Evolutionary conservation across 2,888 invertebrate genomes (phyloP).

Genomic region (Notodonta ziczac): DNA sequence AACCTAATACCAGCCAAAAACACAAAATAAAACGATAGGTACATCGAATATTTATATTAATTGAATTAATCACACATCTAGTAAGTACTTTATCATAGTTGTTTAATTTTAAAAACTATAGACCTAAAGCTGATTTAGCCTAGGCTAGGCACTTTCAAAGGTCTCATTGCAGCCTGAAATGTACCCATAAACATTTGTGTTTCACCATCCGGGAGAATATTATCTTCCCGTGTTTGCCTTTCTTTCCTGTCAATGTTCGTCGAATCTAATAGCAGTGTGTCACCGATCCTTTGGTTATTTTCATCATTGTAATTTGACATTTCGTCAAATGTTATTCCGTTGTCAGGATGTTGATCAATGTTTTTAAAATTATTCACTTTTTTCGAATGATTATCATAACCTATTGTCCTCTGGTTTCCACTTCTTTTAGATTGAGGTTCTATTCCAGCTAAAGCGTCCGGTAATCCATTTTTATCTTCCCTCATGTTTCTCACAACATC

Average conservation of each 20-base stretch:
- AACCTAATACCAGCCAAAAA: no score
- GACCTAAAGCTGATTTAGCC: constrained; percentile 8
- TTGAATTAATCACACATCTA: no score
- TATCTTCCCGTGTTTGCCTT: constrained; percentile 30
- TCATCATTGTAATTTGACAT: constrained; percentile 4
- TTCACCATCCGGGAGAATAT: constrained; percentile 27
- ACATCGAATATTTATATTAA: no score
- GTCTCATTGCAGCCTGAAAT: constrained; percentile 57
- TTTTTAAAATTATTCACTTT: not conserved
- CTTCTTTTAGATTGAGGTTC: not conserved
- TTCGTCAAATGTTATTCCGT: no score
- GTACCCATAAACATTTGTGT: constrained; percentile 54
- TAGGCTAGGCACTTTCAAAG: constrained; percentile 40
- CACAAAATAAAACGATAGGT: no score
- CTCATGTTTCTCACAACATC: not conserved
- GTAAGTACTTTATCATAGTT: no score
- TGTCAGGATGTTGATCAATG: not conserved
- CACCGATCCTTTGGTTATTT: constrained; percentile 15
- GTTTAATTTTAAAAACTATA: no score
- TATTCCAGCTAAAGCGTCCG: not conserved
- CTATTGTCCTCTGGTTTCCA: no score
- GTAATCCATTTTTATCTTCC: not conserved
- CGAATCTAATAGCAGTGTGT: constrained; percentile 10
- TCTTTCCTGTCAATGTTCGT: constrained; percentile 16
- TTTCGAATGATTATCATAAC: not conserved